These are phyloP conservation scores for Sturnira hondurensis DNA, from an alignment of 2,113 vertebrate genomes.

Conservation along the genomic window DNA sequence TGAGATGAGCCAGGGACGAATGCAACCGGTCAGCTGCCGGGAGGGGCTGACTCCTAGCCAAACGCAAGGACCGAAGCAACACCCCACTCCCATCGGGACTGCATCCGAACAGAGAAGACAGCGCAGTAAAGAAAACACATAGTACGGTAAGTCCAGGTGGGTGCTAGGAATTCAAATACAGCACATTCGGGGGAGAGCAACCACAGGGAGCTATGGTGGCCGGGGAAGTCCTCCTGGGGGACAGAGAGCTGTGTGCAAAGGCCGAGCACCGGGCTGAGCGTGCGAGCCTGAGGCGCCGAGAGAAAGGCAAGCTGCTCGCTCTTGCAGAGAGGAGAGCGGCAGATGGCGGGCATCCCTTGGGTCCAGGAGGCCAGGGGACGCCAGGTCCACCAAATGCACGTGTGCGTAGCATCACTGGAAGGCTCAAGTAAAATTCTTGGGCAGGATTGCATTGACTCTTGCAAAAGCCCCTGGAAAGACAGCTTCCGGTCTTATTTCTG, in stretches of 20 bases:
- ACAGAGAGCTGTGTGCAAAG: too few relatives aligned
- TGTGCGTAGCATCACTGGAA: accelerated
- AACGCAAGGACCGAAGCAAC: background rate
- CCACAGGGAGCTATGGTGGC: accelerated
- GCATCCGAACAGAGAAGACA: background rate
- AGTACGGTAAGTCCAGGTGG: accelerated
- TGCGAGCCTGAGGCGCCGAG: background rate
- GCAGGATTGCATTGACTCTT: background rate
- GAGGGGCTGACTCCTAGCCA: too few relatives aligned
- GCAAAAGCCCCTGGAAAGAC: background rate
- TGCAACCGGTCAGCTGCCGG: background rate
- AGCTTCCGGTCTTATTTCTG: background rate
- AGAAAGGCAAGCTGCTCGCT: too few relatives aligned
- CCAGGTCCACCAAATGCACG: accelerated
- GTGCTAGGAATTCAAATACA: accelerated
- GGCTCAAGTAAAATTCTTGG: background rate
- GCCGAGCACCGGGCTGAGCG: too few relatives aligned
- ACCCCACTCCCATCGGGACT: background rate
- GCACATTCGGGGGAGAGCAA: too few relatives aligned
- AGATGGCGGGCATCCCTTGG: accelerated
- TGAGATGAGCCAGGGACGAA: background rate
- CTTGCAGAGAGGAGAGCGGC: background rate
- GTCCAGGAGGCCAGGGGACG: background rate
- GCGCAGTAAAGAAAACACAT: background rate
- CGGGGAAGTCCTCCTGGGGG: background rate